Evolutionary conservation across 2,888 invertebrate species (phyloP).

Genomic region (Drosophila ustulata): DNA sequence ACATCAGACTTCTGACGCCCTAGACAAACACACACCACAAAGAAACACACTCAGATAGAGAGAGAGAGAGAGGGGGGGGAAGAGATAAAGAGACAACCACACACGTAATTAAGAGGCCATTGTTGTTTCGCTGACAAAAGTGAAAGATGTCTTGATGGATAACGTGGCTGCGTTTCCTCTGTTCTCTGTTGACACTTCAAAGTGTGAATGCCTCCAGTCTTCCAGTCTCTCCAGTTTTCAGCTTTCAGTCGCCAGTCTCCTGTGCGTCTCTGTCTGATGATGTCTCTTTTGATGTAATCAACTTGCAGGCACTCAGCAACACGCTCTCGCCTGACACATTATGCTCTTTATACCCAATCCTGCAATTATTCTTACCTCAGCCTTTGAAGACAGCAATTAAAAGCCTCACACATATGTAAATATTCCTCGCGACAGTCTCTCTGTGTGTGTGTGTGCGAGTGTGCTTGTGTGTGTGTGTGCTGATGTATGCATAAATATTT

Average conservation of each 20-base stretch:
- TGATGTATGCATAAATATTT: conserved; percentile 69
- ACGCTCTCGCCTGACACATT: conserved; percentile 72
- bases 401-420: conserved; percentile 57
- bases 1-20: conserved; percentile 62
- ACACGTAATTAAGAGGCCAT: conserved; percentile 84
- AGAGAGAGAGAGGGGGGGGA: conserved; percentile 14
- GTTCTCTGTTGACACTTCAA: conserved; percentile 82
- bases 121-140: conserved; percentile 84
- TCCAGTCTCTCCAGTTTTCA: neutral
- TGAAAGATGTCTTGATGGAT: conserved; percentile 84
- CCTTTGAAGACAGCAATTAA: conserved; percentile 74
- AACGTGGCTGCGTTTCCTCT: conserved; percentile 60
- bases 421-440: conserved; percentile 40
- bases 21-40: conserved; percentile 56
- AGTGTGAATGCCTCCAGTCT: conserved; percentile 54
- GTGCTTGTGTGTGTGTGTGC: conserved; percentile 35
- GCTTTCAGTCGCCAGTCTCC: neutral
- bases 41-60: conserved; percentile 10
- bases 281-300: conserved; percentile 63
- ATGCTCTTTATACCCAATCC: conserved; percentile 81
- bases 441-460: conserved; percentile 38
- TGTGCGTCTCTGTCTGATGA: conserved; percentile 17
- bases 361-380: conserved; percentile 82
- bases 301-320: conserved; percentile 45
- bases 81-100: conserved; percentile 49